Evolutionary conservation across 1,140 invertebrate species (phyloP), one percentile per base, ranked within the genome.

Genomic region (Drosophila athabasca): DNA sequence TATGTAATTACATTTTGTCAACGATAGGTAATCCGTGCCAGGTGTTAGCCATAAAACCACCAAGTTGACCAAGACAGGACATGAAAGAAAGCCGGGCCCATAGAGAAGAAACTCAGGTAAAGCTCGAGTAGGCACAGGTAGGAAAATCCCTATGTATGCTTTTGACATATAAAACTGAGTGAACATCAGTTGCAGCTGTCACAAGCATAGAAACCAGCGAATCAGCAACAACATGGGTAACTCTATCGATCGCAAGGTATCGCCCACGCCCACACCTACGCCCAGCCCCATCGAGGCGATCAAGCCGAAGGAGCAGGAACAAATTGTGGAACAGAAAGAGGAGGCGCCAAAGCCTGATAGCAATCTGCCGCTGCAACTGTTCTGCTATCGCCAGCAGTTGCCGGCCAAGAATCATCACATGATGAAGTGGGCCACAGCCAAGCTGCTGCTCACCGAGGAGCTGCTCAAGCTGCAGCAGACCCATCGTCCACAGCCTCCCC

Each of bases 371-470:
- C 68, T 81, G 2, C 76, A 90, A 7, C 13, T 90, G 24, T 90
- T 79, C 31, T 62, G 54, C 3, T 90, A 90, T 58, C 70, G 79
- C 6, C 82, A 90, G 59, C 79, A 90, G 58, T 58, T 90, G 3
- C 45, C 60, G 1, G 51, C 22, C 5, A 90, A 90, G 51, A 48
- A 81, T 2, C 62, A 83, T 8, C 82, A 90, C 6, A 2, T 79
- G 15, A 59, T 88, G n/a, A 90, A 84, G 48, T 90, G 82, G 82
- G 82, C 79, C 49, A 78, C 70, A 3, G 70, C 88, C 5, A 90
- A 90, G 59, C 41, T 90, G 3, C 13, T 79, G 9, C 71, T 90
- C 7, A 90, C 88, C 26, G 88, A 90, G 54, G 73, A 90, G 57
- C 59, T 90, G 43, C 66, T 90, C 1, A 89, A 83, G 64, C 55